Base-by-base conservation (phyloP, 23 tunicate genomes). In the Halocynthia aurantium region DNA sequence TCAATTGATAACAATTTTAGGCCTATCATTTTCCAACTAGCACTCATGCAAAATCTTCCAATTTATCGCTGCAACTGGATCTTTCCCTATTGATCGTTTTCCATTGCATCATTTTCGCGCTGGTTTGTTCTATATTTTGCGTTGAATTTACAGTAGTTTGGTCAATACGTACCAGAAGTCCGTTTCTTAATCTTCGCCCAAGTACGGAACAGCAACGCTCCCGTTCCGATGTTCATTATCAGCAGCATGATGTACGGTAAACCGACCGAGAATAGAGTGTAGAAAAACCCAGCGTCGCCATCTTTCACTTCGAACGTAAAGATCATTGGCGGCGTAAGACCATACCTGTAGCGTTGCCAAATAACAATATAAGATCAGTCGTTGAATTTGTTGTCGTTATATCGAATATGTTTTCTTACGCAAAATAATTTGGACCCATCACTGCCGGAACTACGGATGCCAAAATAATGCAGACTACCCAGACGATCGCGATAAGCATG, bases 111-210 rank as follows among this genome's bases (percentile, higher is more conserved):
- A 31, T 31, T 31, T 31, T 31, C 44, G 44, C 44, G 2, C 2
- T 31, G 44, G 44, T 31, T 31, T 31, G 44, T 31, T 31, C 44
- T 31, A 31, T 31, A 31, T 31, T 31, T 31, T 31, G 44, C 44
- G 44, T 31, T 4, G 44, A 31, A 31, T 31, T n/a, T 31, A 31
- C 44, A 4, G 44, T 31, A 31, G 44, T 31, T 31, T 31, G 44
- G 44, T 31, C 44, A 31, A 1, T 31, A 31, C 12, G 5, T 2
- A 50, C 40, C 12, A 11, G 72, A 5, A 0, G 64, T 21, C 21
- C 78, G 56, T 53, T 54, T 53, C 62, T 55, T 74, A 19, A 74
- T 74, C 40, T 74, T 74, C 10, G 64, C 62, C 49, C 78, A 21
- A 17, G 55, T 74, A 13, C 31, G 55, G 17, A 74, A 56, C 62